A percentile compares a stretch with the other conserved stretches of the same genome.
phyloP scores from a whole-genome alignment of 2,888 invertebrate species.

The Melanargia galathea region DNA sequence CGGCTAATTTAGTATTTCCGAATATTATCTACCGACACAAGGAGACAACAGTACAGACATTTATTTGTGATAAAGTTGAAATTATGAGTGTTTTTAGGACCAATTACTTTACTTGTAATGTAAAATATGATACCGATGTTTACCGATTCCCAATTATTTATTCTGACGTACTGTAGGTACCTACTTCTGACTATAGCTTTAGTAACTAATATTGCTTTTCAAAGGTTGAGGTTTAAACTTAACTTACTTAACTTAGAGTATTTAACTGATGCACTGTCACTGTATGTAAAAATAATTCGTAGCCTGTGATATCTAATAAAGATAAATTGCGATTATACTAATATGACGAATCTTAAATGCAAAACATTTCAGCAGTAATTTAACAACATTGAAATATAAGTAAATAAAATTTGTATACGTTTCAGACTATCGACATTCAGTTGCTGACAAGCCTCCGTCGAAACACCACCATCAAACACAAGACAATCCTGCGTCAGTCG shows the following conservation, averaged over 20 bases:
- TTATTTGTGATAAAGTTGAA: no score
- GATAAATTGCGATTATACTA: not conserved
- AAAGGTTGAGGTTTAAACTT: conserved; percentile 10
- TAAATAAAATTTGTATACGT: conserved; percentile 37
- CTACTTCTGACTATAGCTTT: not conserved
- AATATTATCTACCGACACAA: no score
- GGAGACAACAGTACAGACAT: no score
- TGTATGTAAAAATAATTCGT: not conserved
- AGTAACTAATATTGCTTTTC: conserved; percentile 11
- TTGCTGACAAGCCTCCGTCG: conserved; percentile 77
- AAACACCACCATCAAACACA: conserved; percentile 55
- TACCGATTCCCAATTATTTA: no score
- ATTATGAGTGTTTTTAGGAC: no score
- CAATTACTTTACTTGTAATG: no score
- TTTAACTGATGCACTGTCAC: conserved; percentile 8
- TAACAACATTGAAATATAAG: not conserved
- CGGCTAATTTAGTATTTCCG: no score
- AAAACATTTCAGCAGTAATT: not conserved
- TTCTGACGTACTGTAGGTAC: conserved; percentile 12
- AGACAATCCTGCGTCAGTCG: conserved; percentile 55
- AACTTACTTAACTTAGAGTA: not conserved
- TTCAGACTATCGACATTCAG: conserved; percentile 86
- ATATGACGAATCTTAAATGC: not conserved
- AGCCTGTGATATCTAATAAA: not conserved
- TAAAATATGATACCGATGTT: no score